Evolutionary conservation across 2,888 invertebrate species (phyloP), one percentile per base, ranked within the genome.

Genomic region (Pseudococcus jackbeardsleyi): DNA sequence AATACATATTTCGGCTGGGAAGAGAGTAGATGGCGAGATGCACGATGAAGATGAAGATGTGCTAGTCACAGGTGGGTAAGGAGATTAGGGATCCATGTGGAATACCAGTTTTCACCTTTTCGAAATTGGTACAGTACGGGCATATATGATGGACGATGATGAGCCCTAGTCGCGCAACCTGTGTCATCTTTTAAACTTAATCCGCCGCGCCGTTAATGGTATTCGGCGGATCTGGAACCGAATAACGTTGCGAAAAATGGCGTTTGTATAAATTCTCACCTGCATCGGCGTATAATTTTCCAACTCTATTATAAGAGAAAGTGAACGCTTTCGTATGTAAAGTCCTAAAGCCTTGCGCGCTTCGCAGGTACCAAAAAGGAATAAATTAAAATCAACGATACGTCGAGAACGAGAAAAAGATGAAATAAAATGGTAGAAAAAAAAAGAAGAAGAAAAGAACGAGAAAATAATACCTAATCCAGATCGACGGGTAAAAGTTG

Each of bases 231-330:
- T 54, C 54, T 54, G 5, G 50, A 50, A 46, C 17, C 50, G n/a
- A 54, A n/a, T n/a, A n/a, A n/a, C 7, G n/a, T 54, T 54, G 54
- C 54, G 54, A 68, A 68, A 68, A 68, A 68, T 64, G 64, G 64
- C 19, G n/a, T 19, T 15, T 9, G 15, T n/a, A n/a, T n/a, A 64
- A 64, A 64, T 64, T n/a, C 64, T n/a, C 64, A 64, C 64, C 64
- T 64, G 64, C 19, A n/a, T 64, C 64, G 64, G 4, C 54, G n/a
- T n/a, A n/a, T n/a, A 64, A 64, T 64, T 64, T 64, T 64, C 64
- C 9, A 64, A 22, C 2, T 64, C 22, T 64, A 22, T 19, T 64
- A 22, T 8, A 64, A 33, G 72, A 33, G 72, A 72, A 72, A 72
- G 72, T 72, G 72, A 72, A 33, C 26, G 72, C 33, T 72, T 72